Evolutionary conservation across 2,113 vertebrate species (phyloP).

Genomic region (Gadus macrocephalus): DNA sequence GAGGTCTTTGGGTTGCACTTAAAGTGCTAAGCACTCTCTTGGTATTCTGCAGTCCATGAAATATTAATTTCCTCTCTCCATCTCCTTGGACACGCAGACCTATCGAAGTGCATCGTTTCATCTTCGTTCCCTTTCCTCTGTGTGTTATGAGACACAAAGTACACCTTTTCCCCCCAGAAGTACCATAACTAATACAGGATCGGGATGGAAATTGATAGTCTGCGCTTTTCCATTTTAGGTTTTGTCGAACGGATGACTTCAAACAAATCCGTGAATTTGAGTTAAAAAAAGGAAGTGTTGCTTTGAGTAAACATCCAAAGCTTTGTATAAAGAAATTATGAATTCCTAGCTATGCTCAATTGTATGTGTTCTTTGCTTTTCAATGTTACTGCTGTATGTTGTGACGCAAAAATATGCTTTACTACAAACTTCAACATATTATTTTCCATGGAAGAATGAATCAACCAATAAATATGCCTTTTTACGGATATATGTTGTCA

Average conservation of each 20-base stretch:
- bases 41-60: slow-evolving; percentile 1
- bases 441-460: no score
- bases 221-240: background rate
- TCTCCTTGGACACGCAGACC: background rate
- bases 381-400: no score
- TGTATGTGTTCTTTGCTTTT: no score
- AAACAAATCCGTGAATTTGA: no score
- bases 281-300: no score
- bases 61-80: background rate
- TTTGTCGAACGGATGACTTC: background rate
- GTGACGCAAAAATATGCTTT: no score
- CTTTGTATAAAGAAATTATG: no score
- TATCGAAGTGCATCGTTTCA: background rate
- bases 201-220: background rate
- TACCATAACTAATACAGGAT: background rate
- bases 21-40: slow-evolving; percentile 1
- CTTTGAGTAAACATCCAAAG: no score
- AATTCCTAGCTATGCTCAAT: no score
- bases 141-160: background rate
- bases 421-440: no score
- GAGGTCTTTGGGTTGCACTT: slow-evolving; percentile 3
- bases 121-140: background rate
- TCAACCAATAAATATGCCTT: no score
- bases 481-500: no score
- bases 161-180: background rate